These are phyloP conservation scores for Bombus turneri DNA, from an alignment of 1,140 invertebrate species.

Conservation along the genomic window DNA sequence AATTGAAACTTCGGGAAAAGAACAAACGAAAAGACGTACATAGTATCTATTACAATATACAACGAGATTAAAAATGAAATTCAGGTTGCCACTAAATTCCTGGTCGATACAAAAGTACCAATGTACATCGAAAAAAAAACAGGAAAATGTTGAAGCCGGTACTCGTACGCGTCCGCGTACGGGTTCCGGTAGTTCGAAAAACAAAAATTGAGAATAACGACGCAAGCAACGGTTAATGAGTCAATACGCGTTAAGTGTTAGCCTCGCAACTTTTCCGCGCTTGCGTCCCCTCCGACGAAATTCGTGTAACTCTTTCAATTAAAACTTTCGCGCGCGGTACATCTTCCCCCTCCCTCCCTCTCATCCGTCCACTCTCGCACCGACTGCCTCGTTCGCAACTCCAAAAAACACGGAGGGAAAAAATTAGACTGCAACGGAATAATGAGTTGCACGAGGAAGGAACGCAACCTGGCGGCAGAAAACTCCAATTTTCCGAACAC, in stretches of 20 bases:
- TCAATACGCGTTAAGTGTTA: constrained; percentile 51
- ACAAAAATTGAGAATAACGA: constrained; percentile 42
- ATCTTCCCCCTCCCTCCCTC: constrained; percentile 23
- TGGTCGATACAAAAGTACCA: neutral
- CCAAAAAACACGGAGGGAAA: constrained; percentile 7
- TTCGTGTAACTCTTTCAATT: constrained; percentile 69
- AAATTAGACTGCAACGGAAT: constrained; percentile 59
- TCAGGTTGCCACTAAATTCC: neutral
- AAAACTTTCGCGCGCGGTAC: constrained; percentile 64
- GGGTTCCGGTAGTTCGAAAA: neutral
- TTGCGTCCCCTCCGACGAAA: constrained; percentile 46
- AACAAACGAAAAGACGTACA: neutral
- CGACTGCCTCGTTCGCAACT: neutral
- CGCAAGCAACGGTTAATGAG: constrained; percentile 44
- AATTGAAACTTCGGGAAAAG: neutral
- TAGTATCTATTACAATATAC: too few relatives aligned
- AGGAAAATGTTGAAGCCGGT: neutral
- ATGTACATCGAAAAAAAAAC: neutral
- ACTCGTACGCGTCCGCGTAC: neutral
- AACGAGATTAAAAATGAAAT: neutral
- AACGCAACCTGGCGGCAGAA: constrained; percentile 7
- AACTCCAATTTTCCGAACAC: constrained; percentile 30
- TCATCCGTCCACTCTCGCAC: neutral
- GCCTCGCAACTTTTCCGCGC: constrained; percentile 44
- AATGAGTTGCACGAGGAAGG: constrained; percentile 60